Percentiles rank a stretch among this genome's conserved stretches.
phyloP scores from a whole-genome alignment of 2,797 vertebrate species.

The Graptemys geographica region DNA sequence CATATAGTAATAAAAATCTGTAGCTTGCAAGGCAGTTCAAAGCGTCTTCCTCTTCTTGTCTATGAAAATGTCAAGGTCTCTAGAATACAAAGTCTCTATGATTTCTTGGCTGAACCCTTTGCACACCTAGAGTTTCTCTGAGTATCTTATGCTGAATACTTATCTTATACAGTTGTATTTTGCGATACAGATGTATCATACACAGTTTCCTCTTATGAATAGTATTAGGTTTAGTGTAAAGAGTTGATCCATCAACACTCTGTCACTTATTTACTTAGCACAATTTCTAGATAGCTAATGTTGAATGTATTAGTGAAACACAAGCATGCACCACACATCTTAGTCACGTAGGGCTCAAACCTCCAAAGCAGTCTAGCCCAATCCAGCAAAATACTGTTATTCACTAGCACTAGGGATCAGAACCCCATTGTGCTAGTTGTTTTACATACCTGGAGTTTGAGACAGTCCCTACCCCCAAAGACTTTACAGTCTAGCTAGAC shows the following conservation, averaged over 20 bases:
- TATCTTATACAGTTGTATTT: too few relatives aligned
- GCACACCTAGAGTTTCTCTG: neutral
- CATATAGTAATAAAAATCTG: too few relatives aligned
- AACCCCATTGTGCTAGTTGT: neutral
- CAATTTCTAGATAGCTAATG: accelerated
- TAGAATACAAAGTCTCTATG: neutral
- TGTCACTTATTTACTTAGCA: neutral
- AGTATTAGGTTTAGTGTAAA: neutral
- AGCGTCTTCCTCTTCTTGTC: too few relatives aligned
- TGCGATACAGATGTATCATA: too few relatives aligned
- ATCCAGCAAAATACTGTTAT: neutral
- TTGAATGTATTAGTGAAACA: accelerated
- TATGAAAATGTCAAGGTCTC: neutral
- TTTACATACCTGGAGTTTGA: neutral
- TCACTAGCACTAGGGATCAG: neutral
- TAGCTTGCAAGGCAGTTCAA: too few relatives aligned
- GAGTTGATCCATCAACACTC: neutral
- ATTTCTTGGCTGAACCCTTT: neutral
- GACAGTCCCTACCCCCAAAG: neutral
- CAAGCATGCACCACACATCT: accelerated
- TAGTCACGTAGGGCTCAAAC: too few relatives aligned
- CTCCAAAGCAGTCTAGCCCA: neutral
- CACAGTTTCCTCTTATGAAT: neutral
- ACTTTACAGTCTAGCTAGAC: neutral
- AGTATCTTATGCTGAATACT: neutral